Percentiles rank a stretch among this genome's conserved stretches.
Conservation (phyloP, 1,140 invertebrate genomes). For the Lerema accius region DNA sequence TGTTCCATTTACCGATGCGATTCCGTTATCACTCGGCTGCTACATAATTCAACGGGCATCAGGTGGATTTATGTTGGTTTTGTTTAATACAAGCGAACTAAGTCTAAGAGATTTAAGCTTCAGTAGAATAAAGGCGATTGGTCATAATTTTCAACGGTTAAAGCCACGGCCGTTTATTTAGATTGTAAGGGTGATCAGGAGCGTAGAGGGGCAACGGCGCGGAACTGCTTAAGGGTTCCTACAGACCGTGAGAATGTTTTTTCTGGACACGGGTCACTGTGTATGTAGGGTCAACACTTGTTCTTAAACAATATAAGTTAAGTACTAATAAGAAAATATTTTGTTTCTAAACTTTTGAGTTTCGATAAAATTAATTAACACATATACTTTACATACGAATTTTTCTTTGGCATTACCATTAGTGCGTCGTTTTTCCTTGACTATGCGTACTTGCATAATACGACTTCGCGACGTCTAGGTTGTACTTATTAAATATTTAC, state of each 20-base stretch:
- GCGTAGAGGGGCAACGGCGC: slow-evolving; percentile 54
- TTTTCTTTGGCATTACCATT: too few species aligned
- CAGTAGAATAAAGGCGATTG: neutral
- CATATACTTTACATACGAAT: too few species aligned
- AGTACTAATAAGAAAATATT: too few species aligned
- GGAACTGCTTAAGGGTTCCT: slow-evolving; percentile 53
- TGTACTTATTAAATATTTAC: too few species aligned
- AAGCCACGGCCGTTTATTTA: slow-evolving; percentile 9
- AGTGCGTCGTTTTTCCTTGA: neutral
- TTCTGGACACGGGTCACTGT: slow-evolving; percentile 26
- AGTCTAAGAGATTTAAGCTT: neutral
- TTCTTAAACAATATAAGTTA: neutral
- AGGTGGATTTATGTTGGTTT: slow-evolving; percentile 28
- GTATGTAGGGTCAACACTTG: slow-evolving; percentile 16
- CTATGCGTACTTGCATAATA: too few species aligned
- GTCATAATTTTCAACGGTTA: slow-evolving; percentile 12
- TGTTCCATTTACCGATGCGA: slow-evolving; percentile 34
- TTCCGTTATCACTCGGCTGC: slow-evolving; percentile 28
- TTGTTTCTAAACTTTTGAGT: neutral
- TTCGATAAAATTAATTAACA: too few species aligned
- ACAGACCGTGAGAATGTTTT: slow-evolving; percentile 54
- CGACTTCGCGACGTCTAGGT: too few species aligned
- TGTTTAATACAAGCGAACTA: slow-evolving; percentile 8
- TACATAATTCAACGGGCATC: slow-evolving; percentile 31
- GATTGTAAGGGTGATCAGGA: slow-evolving; percentile 54